phyloP scores from a whole-genome alignment of 2,888 invertebrate genomes.

The Gymnoscelis rufifasciata region DNA sequence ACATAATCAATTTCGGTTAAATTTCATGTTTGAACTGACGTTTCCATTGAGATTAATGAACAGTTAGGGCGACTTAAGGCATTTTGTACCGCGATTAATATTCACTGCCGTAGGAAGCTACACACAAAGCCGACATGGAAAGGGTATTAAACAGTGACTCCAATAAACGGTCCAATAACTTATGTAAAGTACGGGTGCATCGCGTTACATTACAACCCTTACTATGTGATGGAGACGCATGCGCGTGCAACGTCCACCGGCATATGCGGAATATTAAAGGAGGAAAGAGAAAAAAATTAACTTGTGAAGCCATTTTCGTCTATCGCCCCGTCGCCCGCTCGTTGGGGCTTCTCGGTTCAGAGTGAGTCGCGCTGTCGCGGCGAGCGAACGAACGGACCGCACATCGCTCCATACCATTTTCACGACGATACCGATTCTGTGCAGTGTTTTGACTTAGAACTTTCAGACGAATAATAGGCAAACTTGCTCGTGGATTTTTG shows the following conservation, averaged over 20 bases:
- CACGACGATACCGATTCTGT: conserved; percentile 53
- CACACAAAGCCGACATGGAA: conserved; percentile 70
- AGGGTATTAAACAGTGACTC: conserved; percentile 74
- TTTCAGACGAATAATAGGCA: conserved; percentile 7
- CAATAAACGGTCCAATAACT: conserved; percentile 76
- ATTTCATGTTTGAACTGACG: conserved; percentile 31
- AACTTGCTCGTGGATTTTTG: conserved; percentile 30
- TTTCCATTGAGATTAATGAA: conserved; percentile 61
- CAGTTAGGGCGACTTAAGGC: conserved; percentile 49
- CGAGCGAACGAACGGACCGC: conserved; percentile 46
- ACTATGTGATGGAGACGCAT: conserved; percentile 63
- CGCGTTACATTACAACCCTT: conserved; percentile 74
- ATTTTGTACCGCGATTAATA: conserved; percentile 65
- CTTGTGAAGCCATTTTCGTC: conserved; percentile 80
- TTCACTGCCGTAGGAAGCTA: conserved; percentile 59
- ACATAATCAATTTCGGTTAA: conserved; percentile 15
- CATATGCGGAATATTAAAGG: conserved; percentile 79
- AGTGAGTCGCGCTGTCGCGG: conserved; percentile 61
- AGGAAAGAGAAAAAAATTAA: conserved; percentile 80
- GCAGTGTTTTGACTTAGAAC: conserved; percentile 34
- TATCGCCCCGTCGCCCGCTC: conserved; percentile 69
- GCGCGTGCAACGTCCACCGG: conserved; percentile 70
- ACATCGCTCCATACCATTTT: conserved; percentile 44
- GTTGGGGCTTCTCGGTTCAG: conserved; percentile 62
- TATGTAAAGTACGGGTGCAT: conserved; percentile 78